phyloP scores from a whole-genome alignment of 2,113 vertebrate species.

The Ictidomys tridecemlineatus region DNA sequence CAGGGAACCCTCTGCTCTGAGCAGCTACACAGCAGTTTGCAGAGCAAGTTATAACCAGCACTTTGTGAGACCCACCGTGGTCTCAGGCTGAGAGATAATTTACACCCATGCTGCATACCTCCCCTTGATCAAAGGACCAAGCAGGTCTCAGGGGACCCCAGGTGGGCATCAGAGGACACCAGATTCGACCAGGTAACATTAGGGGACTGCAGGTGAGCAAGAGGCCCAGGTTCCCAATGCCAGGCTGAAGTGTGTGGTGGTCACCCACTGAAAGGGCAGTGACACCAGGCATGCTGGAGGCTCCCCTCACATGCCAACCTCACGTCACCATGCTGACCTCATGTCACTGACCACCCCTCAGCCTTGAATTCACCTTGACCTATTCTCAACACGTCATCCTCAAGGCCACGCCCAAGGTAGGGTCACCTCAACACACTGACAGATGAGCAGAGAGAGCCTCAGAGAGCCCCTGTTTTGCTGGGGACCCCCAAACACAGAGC shows the following conservation, averaged over 20 bases:
- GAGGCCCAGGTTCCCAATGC: neutral
- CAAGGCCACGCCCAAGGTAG: neutral
- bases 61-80: rapidly evolving
- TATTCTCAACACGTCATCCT: neutral
- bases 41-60: neutral
- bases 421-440: neutral
- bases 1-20: neutral
- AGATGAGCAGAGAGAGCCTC: neutral
- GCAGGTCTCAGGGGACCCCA: too few species aligned
- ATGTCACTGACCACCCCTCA: neutral
- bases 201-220: neutral
- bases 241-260: neutral
- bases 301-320: neutral
- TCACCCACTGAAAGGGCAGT: neutral
- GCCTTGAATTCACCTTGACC: neutral
- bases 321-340: neutral
- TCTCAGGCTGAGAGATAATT: neutral
- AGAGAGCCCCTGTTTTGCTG: neutral
- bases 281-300: neutral
- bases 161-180: too few species aligned
- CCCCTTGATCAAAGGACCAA: neutral
- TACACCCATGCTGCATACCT: neutral
- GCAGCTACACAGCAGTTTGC: neutral
- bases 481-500: too few species aligned
- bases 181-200: too few species aligned